Percentiles rank a stretch among this genome's conserved stretches.
Conservation (phyloP, 2,888 invertebrate genomes). For the Lepidonotus clava region DNA sequence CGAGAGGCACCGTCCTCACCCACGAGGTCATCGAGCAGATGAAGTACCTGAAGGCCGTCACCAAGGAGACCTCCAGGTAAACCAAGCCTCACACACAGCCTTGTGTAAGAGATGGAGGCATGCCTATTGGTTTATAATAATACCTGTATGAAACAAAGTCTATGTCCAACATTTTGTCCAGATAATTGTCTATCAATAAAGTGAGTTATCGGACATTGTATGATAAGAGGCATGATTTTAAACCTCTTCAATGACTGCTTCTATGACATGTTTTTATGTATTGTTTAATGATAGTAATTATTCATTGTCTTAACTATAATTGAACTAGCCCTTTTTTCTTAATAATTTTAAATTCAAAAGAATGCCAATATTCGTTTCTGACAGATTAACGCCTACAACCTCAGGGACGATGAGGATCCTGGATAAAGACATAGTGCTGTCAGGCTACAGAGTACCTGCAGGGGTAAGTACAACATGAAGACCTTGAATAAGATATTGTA, state of each 20-base stretch:
- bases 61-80: conserved; percentile 32
- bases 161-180: too few species aligned
- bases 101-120: too few species aligned
- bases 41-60: conserved; percentile 17
- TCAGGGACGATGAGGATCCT: conserved; percentile 43
- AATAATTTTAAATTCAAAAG: not conserved
- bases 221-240: too few species aligned
- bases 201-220: too few species aligned
- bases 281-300: too few species aligned
- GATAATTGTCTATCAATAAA: too few species aligned
- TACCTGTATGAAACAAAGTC: too few species aligned
- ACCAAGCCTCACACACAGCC: not conserved
- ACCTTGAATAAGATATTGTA: not conserved
- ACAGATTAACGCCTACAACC: not conserved
- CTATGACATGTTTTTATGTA: too few species aligned
- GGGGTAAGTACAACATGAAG: conserved; percentile 47
- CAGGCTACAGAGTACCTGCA: conserved; percentile 58
- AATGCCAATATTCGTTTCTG: too few species aligned
- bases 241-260: too few species aligned
- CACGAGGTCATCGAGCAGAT: not conserved
- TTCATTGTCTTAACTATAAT: not conserved
- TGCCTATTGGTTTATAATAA: too few species aligned
- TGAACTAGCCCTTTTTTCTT: not conserved
- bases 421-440: conserved; percentile 59
- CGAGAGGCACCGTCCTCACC: not conserved